phyloP scores from a whole-genome alignment of 1,140 invertebrate genomes.

The Camponotus pennsylvanicus region DNA sequence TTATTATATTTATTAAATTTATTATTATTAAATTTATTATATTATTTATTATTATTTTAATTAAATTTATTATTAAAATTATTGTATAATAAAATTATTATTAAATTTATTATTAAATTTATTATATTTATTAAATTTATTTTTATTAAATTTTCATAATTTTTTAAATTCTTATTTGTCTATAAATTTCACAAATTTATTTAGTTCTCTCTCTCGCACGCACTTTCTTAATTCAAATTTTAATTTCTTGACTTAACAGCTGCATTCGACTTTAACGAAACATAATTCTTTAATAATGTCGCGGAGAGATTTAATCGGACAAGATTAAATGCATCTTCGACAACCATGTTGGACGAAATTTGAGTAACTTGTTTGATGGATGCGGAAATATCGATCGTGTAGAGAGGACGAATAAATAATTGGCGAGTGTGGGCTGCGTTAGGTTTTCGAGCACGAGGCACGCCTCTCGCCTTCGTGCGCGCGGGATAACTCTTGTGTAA shows the following conservation, averaged over 20 bases:
- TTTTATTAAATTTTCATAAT: not conserved
- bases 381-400: not conserved
- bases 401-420: constrained; percentile 57
- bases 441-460: constrained; percentile 61
- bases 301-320: not conserved
- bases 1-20: not conserved
- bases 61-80: not conserved
- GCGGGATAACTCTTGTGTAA: constrained; percentile 69
- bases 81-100: not conserved
- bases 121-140: not conserved
- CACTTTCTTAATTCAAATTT: too few species aligned
- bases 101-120: not conserved
- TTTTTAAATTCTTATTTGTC: not conserved
- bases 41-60: not conserved
- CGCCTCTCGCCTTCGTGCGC: constrained; percentile 68
- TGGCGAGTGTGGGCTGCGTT: constrained; percentile 45
- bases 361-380: not conserved
- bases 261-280: too few species aligned
- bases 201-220: not conserved
- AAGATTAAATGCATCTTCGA: not conserved
- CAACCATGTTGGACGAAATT: not conserved
- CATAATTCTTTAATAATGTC: not conserved
- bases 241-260: not conserved
- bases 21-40: not conserved
- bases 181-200: not conserved